Percentiles rank a stretch among this genome's conserved stretches.
Conservation (phyloP, 2,113 vertebrate species). For the Capreolus pygargus region DNA sequence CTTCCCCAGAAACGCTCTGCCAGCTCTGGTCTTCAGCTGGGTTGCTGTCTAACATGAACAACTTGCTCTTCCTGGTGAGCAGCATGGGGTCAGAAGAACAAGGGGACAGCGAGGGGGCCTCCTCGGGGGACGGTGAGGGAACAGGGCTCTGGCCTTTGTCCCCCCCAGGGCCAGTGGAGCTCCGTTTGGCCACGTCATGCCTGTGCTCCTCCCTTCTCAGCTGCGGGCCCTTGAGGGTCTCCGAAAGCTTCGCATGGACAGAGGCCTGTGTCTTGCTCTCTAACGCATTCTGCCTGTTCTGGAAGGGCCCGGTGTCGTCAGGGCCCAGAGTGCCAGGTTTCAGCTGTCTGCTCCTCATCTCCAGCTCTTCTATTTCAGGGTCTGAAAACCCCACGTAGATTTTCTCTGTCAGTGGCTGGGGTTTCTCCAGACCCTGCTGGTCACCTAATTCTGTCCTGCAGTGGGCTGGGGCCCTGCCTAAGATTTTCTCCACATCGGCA, state of each 20-base stretch:
- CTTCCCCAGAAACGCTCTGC: background rate
- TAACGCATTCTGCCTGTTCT: background rate
- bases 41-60: background rate
- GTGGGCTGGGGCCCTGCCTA: constrained; percentile 42
- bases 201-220: background rate
- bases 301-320: background rate
- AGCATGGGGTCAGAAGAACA: constrained; percentile 13
- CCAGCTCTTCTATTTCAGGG: constrained; percentile 53
- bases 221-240: background rate
- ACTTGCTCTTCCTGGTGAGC: background rate
- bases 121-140: background rate
- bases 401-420: background rate
- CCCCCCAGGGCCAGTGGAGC: background rate
- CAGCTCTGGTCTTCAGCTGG: background rate
- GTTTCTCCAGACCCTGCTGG: background rate
- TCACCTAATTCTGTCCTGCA: constrained; percentile 23
- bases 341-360: constrained; percentile 28
- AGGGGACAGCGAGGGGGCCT: background rate
- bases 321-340: background rate
- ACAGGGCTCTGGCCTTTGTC: background rate
- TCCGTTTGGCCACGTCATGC: background rate
- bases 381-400: constrained; percentile 60
- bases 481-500: constrained; percentile 47
- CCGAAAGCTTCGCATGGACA: background rate
- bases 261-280: background rate